phyloP scores from a whole-genome alignment of 1,140 invertebrate species.

The Bradynema listronoti region DNA sequence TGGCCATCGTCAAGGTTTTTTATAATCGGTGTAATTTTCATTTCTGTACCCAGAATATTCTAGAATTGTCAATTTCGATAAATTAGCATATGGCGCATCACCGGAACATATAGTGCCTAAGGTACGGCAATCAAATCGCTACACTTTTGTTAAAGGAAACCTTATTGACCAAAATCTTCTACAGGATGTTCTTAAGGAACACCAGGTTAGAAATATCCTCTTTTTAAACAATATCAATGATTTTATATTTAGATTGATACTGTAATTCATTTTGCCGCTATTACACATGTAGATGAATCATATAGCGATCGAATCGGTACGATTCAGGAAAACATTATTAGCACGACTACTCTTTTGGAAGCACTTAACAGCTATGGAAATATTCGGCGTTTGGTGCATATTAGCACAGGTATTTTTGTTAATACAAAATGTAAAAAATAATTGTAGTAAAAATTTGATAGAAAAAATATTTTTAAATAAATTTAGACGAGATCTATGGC shows the following conservation, averaged over 20 bases:
- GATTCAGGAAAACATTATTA: conserved; percentile 57
- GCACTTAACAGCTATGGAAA: conserved; percentile 37
- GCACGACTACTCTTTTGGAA: conserved; percentile 53
- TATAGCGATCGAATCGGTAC: conserved; percentile 57
- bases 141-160: conserved; percentile 44
- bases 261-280: conserved; percentile 58
- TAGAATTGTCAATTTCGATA: conserved; percentile 54
- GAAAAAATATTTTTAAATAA: too few relatives aligned
- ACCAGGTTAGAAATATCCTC: conserved; percentile 33
- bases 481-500: conserved; percentile 56
- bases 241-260: conserved; percentile 51
- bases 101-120: conserved; percentile 36
- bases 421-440: conserved; percentile 1
- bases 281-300: conserved; percentile 58
- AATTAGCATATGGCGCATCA: conserved; percentile 48
- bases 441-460: neutral
- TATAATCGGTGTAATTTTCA: conserved; percentile 6
- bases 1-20: conserved; percentile 42
- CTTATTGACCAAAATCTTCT: conserved; percentile 41
- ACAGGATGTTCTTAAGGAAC: conserved; percentile 30
- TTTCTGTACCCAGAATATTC: conserved; percentile 6
- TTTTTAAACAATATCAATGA: neutral
- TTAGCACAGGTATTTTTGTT: conserved; percentile 51
- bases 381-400: conserved; percentile 52
- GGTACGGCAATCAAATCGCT: conserved; percentile 43